Percentiles rank a stretch among this genome's conserved stretches.
These are phyloP conservation scores for Semaprochilodus insignis DNA, from an alignment of 2,797 vertebrate genomes.

Conservation along the genomic window DNA sequence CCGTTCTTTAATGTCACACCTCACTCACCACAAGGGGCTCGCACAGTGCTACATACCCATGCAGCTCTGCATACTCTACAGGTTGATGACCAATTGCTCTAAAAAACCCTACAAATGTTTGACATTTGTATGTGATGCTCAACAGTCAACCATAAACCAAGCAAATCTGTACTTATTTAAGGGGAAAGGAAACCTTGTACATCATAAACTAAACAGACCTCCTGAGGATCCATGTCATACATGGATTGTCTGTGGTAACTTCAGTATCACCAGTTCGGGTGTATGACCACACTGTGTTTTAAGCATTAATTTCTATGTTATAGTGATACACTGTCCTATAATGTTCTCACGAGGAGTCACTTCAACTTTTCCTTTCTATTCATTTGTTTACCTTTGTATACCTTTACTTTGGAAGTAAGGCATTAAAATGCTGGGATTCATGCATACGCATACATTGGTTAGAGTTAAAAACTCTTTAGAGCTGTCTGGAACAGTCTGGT, in stretches of 20 bases:
- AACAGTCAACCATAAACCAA: not conserved
- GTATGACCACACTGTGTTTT: not conserved
- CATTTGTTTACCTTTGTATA: not conserved
- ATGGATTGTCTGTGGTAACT: not conserved
- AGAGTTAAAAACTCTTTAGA: not conserved
- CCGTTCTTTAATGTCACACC: slow-evolving; percentile 46
- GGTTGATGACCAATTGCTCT: slow-evolving; percentile 11
- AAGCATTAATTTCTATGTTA: slow-evolving; percentile 22
- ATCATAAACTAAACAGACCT: not conserved
- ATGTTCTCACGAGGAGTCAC: not conserved
- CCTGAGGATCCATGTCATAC: not conserved
- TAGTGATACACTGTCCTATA: not conserved
- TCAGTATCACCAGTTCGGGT: not conserved
- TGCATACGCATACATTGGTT: too few relatives aligned
- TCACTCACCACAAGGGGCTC: slow-evolving; percentile 77
- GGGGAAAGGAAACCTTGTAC: not conserved
- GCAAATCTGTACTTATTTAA: not conserved
- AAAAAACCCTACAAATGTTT: slow-evolving; percentile 1
- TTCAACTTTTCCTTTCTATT: too few relatives aligned
- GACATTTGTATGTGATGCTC: not conserved
- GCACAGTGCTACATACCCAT: not conserved
- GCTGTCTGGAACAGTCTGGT: not conserved
- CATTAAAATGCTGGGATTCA: not conserved
- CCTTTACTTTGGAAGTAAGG: not conserved
- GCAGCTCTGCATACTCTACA: not conserved